Percentiles rank a stretch among this genome's conserved stretches.
phyloP scores from a whole-genome alignment of 2,888 invertebrate species.

The Pristionchus exspectatus region DNA sequence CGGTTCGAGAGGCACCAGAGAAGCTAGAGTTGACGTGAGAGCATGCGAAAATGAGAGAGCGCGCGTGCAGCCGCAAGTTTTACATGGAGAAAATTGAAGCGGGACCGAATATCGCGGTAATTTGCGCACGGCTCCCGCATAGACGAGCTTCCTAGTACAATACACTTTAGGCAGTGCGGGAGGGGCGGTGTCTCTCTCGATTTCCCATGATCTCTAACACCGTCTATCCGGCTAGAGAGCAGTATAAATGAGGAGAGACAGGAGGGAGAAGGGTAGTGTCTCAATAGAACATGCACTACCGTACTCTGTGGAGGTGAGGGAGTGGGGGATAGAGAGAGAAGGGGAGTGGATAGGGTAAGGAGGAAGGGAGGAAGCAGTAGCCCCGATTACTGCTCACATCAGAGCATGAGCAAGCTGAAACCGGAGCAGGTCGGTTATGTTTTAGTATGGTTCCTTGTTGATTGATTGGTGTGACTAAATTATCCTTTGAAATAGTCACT shows the following conservation, averaged over 20 bases:
- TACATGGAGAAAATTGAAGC: constrained; percentile 4
- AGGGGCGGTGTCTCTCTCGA: no score
- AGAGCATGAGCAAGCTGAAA: not conserved
- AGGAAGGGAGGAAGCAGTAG: not conserved
- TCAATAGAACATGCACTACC: no score
- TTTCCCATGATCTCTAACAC: no score
- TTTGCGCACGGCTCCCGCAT: not conserved
- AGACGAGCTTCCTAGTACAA: constrained; percentile 21
- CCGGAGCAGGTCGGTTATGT: not conserved
- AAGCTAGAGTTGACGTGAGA: not conserved
- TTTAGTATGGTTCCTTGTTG: not conserved
- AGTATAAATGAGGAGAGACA: no score
- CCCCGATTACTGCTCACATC: not conserved
- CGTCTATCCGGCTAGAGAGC: no score
- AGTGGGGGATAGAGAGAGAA: no score
- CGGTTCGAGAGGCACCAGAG: not conserved
- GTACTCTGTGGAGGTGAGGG: no score
- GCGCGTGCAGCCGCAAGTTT: not conserved
- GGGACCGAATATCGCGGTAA: not conserved
- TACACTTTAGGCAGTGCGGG: not conserved
- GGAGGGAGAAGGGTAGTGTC: no score
- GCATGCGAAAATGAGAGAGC: not conserved
- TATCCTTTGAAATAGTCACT: not conserved
- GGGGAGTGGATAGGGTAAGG: no score
- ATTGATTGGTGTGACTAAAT: not conserved